Evolutionary conservation across 1,140 invertebrate species (phyloP).

Genomic region (Ostrea edulis): DNA sequence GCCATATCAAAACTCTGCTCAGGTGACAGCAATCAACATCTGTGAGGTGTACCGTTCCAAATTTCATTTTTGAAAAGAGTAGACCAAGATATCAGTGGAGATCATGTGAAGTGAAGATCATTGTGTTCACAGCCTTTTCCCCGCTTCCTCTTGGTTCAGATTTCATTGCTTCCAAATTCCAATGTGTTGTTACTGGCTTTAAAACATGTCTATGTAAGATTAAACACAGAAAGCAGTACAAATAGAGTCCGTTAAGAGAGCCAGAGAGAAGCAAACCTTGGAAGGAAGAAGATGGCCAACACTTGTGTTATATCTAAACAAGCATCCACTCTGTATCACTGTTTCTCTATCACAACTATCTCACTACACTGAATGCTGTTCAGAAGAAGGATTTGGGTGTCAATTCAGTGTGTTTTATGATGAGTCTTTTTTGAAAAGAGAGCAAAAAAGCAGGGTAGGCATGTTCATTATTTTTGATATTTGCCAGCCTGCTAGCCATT

Average conservation of each 20-base stretch:
- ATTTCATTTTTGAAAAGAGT: background rate
- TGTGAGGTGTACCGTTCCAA: background rate
- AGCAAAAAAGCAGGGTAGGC: slow-evolving; percentile 26
- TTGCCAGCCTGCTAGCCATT: slow-evolving; percentile 11
- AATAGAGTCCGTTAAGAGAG: background rate
- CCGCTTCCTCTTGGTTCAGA: background rate
- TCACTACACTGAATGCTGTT: slow-evolving; percentile 36
- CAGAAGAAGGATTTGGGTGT: slow-evolving; percentile 3
- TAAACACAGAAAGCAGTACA: slow-evolving; percentile 32
- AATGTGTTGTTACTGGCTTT: background rate
- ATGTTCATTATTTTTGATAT: slow-evolving; percentile 2
- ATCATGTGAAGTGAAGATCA: background rate
- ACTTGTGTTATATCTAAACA: background rate
- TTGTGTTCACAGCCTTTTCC: background rate
- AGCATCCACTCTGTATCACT: slow-evolving; percentile 23
- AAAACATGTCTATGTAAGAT: background rate
- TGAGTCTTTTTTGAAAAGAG: background rate
- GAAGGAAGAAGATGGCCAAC: background rate
- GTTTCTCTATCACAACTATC: slow-evolving; percentile 20
- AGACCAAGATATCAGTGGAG: background rate
- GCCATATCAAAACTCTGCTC: background rate
- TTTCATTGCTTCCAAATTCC: background rate
- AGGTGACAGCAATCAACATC: background rate
- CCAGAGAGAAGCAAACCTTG: background rate
- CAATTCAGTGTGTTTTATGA: background rate